phyloP scores from a whole-genome alignment of 2,888 invertebrate genomes.

The Salpingus planirostris region DNA sequence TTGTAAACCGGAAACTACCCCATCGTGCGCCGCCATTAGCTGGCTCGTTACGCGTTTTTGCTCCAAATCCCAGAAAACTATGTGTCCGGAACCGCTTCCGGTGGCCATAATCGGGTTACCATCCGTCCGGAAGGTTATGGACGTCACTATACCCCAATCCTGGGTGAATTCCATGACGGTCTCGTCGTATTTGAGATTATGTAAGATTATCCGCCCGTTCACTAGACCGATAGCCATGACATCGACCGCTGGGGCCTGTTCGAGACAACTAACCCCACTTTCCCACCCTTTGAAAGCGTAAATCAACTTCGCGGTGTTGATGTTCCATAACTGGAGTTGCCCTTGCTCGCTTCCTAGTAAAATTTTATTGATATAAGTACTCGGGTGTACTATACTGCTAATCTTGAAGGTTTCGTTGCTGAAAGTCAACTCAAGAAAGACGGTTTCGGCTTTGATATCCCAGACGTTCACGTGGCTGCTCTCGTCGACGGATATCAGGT shows the following conservation, averaged over 20 bases:
- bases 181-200: slow-evolving; percentile 81
- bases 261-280: slow-evolving; percentile 60
- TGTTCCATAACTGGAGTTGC: slow-evolving; percentile 80
- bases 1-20: slow-evolving; percentile 66
- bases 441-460: slow-evolving; percentile 68
- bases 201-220: slow-evolving; percentile 73
- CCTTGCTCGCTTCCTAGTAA: slow-evolving; percentile 82
- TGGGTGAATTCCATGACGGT: slow-evolving; percentile 77
- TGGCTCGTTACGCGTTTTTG: slow-evolving; percentile 72
- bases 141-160: slow-evolving; percentile 84
- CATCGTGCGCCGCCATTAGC: slow-evolving; percentile 68
- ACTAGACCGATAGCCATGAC: slow-evolving; percentile 81
- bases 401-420: slow-evolving; percentile 63
- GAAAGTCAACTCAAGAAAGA: slow-evolving; percentile 61
- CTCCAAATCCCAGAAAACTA: slow-evolving; percentile 92
- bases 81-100: slow-evolving; percentile 71
- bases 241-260: slow-evolving; percentile 88
- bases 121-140: slow-evolving; percentile 80
- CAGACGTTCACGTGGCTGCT: slow-evolving; percentile 70
- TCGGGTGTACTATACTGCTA: slow-evolving; percentile 81
- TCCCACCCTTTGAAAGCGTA: slow-evolving; percentile 71
- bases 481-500: slow-evolving; percentile 78
- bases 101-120: slow-evolving; percentile 79
- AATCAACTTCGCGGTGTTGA: slow-evolving; percentile 65
- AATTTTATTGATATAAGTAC: slow-evolving; percentile 90